Conservation (phyloP, 2,888 invertebrate species). For the Cyclophora albipunctata region DNA sequence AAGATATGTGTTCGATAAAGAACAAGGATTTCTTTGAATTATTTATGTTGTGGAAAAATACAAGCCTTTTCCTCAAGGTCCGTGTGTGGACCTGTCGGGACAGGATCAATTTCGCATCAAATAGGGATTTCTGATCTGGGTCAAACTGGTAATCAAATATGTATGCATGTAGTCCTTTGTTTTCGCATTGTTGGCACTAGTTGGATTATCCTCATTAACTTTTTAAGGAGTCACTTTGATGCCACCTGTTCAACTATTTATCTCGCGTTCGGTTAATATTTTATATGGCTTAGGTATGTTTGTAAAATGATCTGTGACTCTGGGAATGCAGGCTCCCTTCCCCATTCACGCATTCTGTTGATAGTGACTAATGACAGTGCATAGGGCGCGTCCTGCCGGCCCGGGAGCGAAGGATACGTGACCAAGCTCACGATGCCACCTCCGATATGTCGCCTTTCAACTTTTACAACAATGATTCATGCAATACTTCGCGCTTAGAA, state of each 20-base stretch:
- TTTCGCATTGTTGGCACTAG: too few species aligned
- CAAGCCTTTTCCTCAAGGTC: slow-evolving; percentile 2
- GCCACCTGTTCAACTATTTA: too few species aligned
- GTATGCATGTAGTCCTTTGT: too few species aligned
- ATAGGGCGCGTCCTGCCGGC: slow-evolving; percentile 17
- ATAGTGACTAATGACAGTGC: slow-evolving; percentile 39
- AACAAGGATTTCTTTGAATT: slow-evolving; percentile 10
- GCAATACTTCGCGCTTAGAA: slow-evolving; percentile 3
- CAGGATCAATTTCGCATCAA: too few species aligned
- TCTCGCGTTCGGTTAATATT: too few species aligned
- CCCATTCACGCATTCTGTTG: slow-evolving; percentile 20
- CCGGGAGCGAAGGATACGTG: slow-evolving; percentile 29
- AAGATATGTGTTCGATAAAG: slow-evolving; percentile 10
- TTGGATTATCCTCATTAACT: too few species aligned
- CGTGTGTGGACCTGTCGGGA: neutral
- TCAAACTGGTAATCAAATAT: too few species aligned
- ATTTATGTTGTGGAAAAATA: slow-evolving; percentile 11
- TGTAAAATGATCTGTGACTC: slow-evolving; percentile 4
- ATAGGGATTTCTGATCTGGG: slow-evolving; percentile 2
- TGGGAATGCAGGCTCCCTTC: slow-evolving; percentile 6
- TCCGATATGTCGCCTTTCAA: neutral
- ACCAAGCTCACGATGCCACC: slow-evolving; percentile 25
- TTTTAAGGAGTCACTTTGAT: neutral
- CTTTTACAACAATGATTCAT: slow-evolving; percentile 5
- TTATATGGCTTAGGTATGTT: too few species aligned